A percentile compares a stretch with the other conserved stretches of the same genome.
phyloP scores from a whole-genome alignment of 2,113 vertebrate genomes.

The Xenopus laevis region DNA sequence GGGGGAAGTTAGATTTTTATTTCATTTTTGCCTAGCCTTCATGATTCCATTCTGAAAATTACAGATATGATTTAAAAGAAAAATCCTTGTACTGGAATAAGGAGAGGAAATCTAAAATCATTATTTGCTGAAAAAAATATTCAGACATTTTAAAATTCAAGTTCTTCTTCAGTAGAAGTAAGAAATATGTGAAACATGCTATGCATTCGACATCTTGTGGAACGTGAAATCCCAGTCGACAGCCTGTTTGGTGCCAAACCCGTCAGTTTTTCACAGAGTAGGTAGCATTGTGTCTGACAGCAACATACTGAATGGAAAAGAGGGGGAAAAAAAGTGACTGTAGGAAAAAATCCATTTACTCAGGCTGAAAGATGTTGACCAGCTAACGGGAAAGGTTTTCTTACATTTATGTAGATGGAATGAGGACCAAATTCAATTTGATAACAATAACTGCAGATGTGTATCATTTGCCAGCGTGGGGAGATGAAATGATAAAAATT shows the following conservation, averaged over 20 bases:
- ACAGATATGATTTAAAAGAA: too few species aligned
- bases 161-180: too few species aligned
- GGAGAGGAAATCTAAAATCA: background rate
- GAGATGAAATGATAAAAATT: slow-evolving; percentile 28
- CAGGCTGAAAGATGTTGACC: slow-evolving; percentile 28
- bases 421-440: slow-evolving; percentile 28
- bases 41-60: too few species aligned
- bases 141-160: too few species aligned
- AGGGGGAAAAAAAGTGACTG: background rate
- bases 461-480: slow-evolving; percentile 20
- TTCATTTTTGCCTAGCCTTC: too few species aligned
- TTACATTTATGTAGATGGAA: slow-evolving; percentile 25
- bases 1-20: too few species aligned
- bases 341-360: slow-evolving; percentile 23
- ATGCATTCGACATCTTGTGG: background rate
- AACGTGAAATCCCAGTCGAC: slow-evolving; percentile 9
- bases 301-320: slow-evolving; percentile 21
- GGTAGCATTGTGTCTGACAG: slow-evolving; percentile 17
- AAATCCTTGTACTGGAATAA: too few species aligned
- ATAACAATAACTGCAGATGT: slow-evolving; percentile 31
- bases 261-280: slow-evolving; percentile 12
- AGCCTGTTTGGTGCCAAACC: background rate
- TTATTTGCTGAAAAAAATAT: background rate
- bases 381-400: slow-evolving; percentile 19
- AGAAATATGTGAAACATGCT: background rate